Base-by-base conservation (phyloP, 1,140 invertebrate genomes). In the Triops longicaudatus region DNA sequence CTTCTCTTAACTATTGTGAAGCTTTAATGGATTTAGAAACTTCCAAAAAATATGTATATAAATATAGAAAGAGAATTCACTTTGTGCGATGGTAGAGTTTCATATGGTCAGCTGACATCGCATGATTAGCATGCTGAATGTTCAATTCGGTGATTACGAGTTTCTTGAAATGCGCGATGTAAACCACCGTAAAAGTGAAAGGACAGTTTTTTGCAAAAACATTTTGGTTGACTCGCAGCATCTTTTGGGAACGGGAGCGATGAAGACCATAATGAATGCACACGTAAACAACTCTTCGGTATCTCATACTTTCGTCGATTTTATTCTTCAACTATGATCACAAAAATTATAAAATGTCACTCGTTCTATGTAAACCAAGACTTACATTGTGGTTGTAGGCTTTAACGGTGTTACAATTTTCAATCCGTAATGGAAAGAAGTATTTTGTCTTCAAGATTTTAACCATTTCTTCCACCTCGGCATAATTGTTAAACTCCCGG, bases 31-130 rank as follows among this genome's bases (percentile, higher is more conserved):
- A 22, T n/a, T 63, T n/a, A 3, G 17, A 6, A n/a, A 63, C 22
- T n/a, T n/a, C n/a, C n/a, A n/a, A n/a, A n/a, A n/a, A n/a, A n/a
- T n/a, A n/a, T n/a, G n/a, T n/a, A n/a, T n/a, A n/a, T n/a, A n/a
- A n/a, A 63, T 17, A n/a, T 63, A n/a, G 5, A n/a, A 3, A 6
- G 50, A n/a, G 17, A 7, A 10, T 7, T 63, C 17, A 63, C 50
- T 63, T 63, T 9, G 50, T 63, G 50, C 50, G 50, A 22, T 63
- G 50, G 50, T 63, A 63, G 50, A 63, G 50, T 63, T 63, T 63
- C 17, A 63, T 63, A 63, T 63, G 50, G 5, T 63, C 50, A 17
- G 50, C 50, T 12, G 50, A 63, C 50, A 63, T 63, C 3, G 22
- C 50, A 63, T 63, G 50, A 22, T 63, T 63, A 5, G 50, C 50